Evolutionary conservation across 2,888 invertebrate species (phyloP), one percentile per base, ranked within the genome.

Genomic region (Nebria brevicollis): DNA sequence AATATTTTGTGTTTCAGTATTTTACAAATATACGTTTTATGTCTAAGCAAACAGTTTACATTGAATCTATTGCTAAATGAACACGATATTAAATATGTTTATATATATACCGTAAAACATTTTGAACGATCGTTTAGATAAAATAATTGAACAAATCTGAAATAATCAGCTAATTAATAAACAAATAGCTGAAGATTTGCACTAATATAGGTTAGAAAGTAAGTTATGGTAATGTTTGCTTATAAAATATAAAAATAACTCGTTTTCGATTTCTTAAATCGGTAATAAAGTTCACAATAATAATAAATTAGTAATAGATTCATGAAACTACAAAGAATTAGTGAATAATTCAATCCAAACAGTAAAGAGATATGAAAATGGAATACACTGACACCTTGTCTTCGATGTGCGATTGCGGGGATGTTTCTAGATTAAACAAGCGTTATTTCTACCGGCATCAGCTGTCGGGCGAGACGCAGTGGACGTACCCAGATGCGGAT

Each of bases 391-490:
- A 54, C 54, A 54, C 54, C 54, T 54, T 54, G 54, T 54, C 54
- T 54, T 54, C 42, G 65, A 42, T 75, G 75, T 72, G 80, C 75
- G 75, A 75, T 75, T 72, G 80, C 75, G 75, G 80, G 80, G 80
- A 75, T 80, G 80, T 80, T 90, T 90, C 88, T 91, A 93, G 93
- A 89, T 89, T 90, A 85, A 91, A 92, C 90, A 93, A 93, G 89
- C 91, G 93, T 84, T 94, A 94, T 89, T 93, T 91, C 90, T 94
- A 94, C 89, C 91, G 91, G 86, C 92, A 94, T 87, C 87, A 90
- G 83, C 86, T 87, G 83, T 92, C 91, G 41, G 92, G 92, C 64
- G 91, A 91, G 83, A 91, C 92, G 75, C 93, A 93, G 86, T 93
- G 93, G 94, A 93, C 93, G 84, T 94, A 91, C 87, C 93, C 93